These are phyloP conservation scores for Formica aserva DNA, from an alignment of 2,888 invertebrate genomes.

Conservation along the genomic window DNA sequence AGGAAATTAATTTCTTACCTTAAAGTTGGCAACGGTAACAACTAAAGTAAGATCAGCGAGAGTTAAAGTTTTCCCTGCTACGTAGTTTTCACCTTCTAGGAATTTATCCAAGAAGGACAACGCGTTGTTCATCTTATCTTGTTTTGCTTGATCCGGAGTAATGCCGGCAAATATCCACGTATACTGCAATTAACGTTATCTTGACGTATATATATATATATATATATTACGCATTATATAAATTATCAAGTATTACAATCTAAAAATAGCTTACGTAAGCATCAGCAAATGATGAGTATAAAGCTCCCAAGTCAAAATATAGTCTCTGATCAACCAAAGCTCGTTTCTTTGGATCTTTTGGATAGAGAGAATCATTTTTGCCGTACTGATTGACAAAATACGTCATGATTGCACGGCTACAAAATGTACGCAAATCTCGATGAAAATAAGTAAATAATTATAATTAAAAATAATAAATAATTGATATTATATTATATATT, in stretches of 20 bases:
- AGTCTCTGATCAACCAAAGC: constrained; percentile 89
- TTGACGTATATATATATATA: neutral
- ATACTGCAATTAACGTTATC: constrained; percentile 32
- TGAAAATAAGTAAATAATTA: neutral
- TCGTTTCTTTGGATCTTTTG: constrained; percentile 88
- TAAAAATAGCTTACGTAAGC: constrained; percentile 87
- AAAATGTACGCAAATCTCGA: constrained; percentile 61
- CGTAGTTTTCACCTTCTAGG: constrained; percentile 90
- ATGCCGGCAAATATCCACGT: neutral
- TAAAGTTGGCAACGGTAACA: constrained; percentile 90
- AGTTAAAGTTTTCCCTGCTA: constrained; percentile 91
- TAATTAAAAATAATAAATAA: neutral
- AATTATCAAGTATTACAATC: neutral
- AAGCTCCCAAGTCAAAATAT: constrained; percentile 88
- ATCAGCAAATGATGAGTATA: constrained; percentile 87
- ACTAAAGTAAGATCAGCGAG: constrained; percentile 92
- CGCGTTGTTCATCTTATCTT: constrained; percentile 90
- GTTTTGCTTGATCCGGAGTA: constrained; percentile 88
- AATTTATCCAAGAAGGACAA: constrained; percentile 91
- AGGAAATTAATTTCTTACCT: constrained; percentile 85
- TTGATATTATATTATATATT: neutral
- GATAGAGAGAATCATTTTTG: constrained; percentile 89
- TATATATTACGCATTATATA: neutral
- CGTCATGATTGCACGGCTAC: constrained; percentile 89
- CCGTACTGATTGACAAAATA: constrained; percentile 90